Percentiles rank a stretch among this genome's conserved stretches.
Conservation (phyloP, 2,797 vertebrate genomes). For the Paedocypris micromegethes region DNA sequence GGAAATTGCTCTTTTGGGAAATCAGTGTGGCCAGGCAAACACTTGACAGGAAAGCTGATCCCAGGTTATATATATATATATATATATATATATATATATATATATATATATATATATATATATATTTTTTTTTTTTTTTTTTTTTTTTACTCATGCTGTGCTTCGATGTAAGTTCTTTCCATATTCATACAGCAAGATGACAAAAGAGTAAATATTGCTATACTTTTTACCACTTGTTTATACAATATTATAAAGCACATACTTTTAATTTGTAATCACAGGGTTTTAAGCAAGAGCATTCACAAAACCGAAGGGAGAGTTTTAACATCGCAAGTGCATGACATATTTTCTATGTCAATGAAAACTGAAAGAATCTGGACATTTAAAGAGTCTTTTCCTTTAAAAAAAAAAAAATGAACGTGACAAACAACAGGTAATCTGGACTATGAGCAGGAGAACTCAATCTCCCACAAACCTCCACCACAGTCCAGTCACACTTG, state of each 20-base stretch:
- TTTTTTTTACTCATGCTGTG: conserved; percentile 40
- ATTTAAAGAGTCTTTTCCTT: no score
- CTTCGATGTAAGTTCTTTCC: conserved; percentile 48
- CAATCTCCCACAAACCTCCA: no score
- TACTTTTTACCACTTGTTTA: conserved; percentile 47
- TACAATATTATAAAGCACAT: conserved; percentile 53
- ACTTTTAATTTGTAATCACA: conserved; percentile 34
- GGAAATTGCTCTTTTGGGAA: conserved; percentile 10
- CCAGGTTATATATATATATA: conserved; percentile 21
- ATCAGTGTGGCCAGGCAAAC: conserved; percentile 26
- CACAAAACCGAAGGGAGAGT: conserved; percentile 40
- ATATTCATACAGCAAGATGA: conserved; percentile 54
- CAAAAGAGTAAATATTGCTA: conserved; percentile 57
- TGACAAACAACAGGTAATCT: no score
- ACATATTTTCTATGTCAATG: neutral
- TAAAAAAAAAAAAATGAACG: no score
- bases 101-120: neutral
- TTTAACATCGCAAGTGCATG: no score
- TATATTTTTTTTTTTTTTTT: neutral
- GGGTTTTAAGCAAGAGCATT: conserved; percentile 42
- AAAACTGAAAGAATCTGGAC: conserved; percentile 9
- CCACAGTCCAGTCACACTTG: no score
- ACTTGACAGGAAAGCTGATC: conserved; percentile 22
- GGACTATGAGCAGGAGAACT: no score
- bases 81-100: neutral